Evolutionary conservation across 1,140 invertebrate species (phyloP), one percentile per base, ranked within the genome.

Genomic region (Globodera ellingtonae): DNA sequence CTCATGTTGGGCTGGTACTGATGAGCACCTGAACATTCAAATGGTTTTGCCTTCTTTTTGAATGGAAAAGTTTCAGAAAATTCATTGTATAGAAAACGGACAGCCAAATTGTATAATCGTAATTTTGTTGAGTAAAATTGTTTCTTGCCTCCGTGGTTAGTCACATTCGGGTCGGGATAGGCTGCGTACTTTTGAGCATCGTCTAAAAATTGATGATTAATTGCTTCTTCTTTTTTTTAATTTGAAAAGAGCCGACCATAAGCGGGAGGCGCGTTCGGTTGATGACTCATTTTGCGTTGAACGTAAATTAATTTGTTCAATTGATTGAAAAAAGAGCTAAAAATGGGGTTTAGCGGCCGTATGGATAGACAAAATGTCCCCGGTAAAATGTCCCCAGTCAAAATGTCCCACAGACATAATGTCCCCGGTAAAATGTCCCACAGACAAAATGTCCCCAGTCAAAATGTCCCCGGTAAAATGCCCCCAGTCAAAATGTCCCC

Each of bases 241-340:
- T 35, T 35, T 75, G 46, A 83, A 81, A 83, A 83, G 10, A 1
- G 56, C 21, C 18, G 18, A 66, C 72, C 80, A n/a, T 81, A 81
- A 50, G 67, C 8, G 18, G 52, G 52, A 10, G 79, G 52, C 21
- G 80, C 67, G 48, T 81, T 82, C 15, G 69, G 10, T 1, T 47
- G 59, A n/a, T 67, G 62, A 73, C 72, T 82, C 56, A 62, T 74
- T 46, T n/a, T 75, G 67, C 56, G 50, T 52, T 52, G 10, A 52
- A 52, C 0, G 7, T 3, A 35, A 35, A 35, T 35, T 35, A 35
- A 35, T 35, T 24, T 35, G 35, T 35, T 35, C 1, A 35, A 35
- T 35, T 35, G 35, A 35, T 35, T 35, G 35, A 35, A 35, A 35
- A 35, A 35, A 35, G 35, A 35, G 35, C 35, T 35, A 35, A 35